Base-by-base conservation (phyloP, 1,140 invertebrate genomes). In the Spodoptera frugiperda region DNA sequence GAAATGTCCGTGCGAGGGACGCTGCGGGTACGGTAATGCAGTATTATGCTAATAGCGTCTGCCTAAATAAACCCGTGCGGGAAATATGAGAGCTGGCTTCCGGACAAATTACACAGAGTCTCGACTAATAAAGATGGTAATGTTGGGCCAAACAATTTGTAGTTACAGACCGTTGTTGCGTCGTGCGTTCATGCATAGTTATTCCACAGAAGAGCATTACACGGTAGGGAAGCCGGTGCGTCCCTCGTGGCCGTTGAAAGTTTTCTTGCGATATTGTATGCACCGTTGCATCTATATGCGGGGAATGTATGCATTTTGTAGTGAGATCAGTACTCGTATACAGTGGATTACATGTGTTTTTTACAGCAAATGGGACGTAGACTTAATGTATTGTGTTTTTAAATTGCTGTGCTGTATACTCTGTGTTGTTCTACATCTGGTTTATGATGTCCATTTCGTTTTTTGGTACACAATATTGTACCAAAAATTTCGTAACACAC, bases 51-150 rank as follows among this genome's bases (percentile, higher is more conserved):
- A 82, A 82, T 83, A 55, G 65, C n/a, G 71, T 14, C 44, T 76
- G 71, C 78, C 84, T 83, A 84, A 85, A 88, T 88, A 88, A 85
- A 81, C 74, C 82, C 74, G 54, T 65, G 59, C 67, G 82, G 78
- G 81, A 88, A 85, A 85, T 86, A 86, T 85, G 82, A 88, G 79
- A 80, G 77, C 75, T 63, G 68, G 83, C 79, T 82, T 76, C 78
- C 78, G 79, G 67, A 84, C 82, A 88, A 84, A 85, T 86, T 87
- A 86, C 80, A 73, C 81, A 48, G 73, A 82, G 80, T 83, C 79
- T 54, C 77, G 53, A 77, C 80, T 85, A 84, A 86, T 86, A 87
- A 84, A 87, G 82, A 87, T 84, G 84, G 81, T 86, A 87, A 86
- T 84, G 59, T 80, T 72, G 82, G 57, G 46, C 80, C 71, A 61